These are phyloP conservation scores for Lycia hirtaria DNA, from an alignment of 2,888 invertebrate genomes.

Conservation along the genomic window DNA sequence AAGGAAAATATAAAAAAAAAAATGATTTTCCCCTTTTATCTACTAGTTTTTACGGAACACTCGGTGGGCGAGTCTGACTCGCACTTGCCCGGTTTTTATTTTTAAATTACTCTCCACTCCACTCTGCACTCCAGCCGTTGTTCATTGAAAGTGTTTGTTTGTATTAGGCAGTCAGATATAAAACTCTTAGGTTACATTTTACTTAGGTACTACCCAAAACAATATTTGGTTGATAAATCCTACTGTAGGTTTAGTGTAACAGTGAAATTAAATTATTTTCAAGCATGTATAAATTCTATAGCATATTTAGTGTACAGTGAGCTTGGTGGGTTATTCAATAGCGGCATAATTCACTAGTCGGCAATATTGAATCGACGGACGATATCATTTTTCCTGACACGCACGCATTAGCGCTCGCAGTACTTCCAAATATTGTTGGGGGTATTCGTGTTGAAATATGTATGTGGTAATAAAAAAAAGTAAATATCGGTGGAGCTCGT, in stretches of 20 bases:
- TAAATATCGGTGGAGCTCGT: slow-evolving; percentile 72
- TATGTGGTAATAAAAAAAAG: slow-evolving; percentile 79
- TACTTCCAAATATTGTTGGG: slow-evolving; percentile 76
- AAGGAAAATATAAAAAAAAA: no score
- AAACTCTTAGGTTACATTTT: no score
- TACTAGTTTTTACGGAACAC: no score
- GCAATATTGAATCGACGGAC: slow-evolving; percentile 62
- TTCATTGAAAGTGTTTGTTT: no score
- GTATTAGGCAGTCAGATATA: no score
- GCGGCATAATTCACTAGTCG: slow-evolving; percentile 45
- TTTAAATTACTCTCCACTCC: no score
- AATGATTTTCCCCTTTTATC: no score
- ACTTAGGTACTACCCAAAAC: no score
- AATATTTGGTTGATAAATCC: no score
- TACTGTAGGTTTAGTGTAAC: not conserved
- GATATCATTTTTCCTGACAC: slow-evolving; percentile 73
- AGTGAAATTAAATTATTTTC: not conserved
- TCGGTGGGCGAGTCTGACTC: no score
- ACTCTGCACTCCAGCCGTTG: no score
- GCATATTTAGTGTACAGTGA: not conserved
- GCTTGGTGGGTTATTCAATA: slow-evolving; percentile 39
- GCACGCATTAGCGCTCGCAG: slow-evolving; percentile 75
- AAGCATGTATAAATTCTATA: not conserved
- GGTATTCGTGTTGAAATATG: slow-evolving; percentile 79
- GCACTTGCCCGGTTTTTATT: no score